Evolutionary conservation across 2,113 vertebrate genomes (phyloP), one percentile per base, ranked within the genome.

Genomic region (Tauraco erythrolophus): DNA sequence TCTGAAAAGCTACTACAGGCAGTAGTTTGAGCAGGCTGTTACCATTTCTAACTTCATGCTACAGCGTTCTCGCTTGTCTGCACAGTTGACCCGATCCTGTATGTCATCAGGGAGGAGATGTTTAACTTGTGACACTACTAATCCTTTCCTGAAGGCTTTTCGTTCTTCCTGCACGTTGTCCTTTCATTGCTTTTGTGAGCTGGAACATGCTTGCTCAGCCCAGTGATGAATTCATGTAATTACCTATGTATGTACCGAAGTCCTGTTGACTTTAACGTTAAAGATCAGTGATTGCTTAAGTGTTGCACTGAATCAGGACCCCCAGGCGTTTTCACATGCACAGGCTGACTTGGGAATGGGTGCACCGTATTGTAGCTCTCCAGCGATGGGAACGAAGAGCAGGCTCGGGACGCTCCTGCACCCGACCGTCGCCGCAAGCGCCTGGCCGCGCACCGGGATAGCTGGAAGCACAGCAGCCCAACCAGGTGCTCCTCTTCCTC

Each of bases 121-220:
- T 97, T 96, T 96, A 95, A 96, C 91, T 97, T 97, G 93, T 92
- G 94, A 96, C 95, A 96, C 77, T 95, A 77, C 93, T 97, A 97
- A 95, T 97, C 94, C 94, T 97, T 97, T 96, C 96, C 94, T 96
- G 89, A 92, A 97, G 96, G 96, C 96, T 96, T 97, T 96, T 96
- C 21, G n/a, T 91, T 92, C 96, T 97, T 97, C 95, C 97, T 95
- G 89, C 88, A 82, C 13, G 4, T 82, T 96, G 93, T 97, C 91
- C 92, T 96, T 94, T 94, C 81, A 33, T 95, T 92, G 89, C 84
- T 96, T 95, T 95, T 96, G 96, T 97, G 93, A 96, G 81, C 89
- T 96, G 87, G 84, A 95, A 94, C 89, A 80, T 89, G 93, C 91
- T 95, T 92, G 94, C 88, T 97, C 93, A 94, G 97, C 97, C 96